Evolutionary conservation across 1,140 invertebrate species (phyloP), one percentile per base, ranked within the genome.

Genomic region (Teleogryllus occipitalis): DNA sequence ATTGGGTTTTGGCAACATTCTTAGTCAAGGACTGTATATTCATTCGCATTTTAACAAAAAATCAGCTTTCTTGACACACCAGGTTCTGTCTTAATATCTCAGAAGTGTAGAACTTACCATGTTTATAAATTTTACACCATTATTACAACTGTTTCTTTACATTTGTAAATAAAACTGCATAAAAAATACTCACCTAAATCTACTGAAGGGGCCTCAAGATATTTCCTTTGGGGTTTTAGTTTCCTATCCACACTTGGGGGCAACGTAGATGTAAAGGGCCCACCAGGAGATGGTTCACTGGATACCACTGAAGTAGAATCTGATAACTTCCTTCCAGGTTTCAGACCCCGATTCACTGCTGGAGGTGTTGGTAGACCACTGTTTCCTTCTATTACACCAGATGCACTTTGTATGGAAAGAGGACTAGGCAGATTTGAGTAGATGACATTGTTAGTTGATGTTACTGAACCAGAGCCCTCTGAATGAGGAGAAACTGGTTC

Each of bases 261-360:
- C 80, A 86, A 85, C n/a, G 84, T 84, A 82, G 78, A 84, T 72
- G 80, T 80, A 22, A 74, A 46, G 7, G 79, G 79, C 6, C 72
- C 46, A 14, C 80, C 79, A 10, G 85, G 85, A 7, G 84, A 85
- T 8, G 84, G 83, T 74, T 85, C 84, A 79, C 82, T 83, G 12
- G 84, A 85, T 8, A 81, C 80, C 4, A 74, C 46, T 74, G 83
- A 83, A 49, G 87, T 82, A 8, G 89, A 90, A 82, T 91, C 90
- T 74, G 90, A 91, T 15, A 87, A 85, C 84, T 89, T 90, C 78
- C 89, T 85, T 82, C 88, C 90, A 21, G 95, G 95, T 84, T 97
- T 97, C 5, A 96, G 87, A 74, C 91, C 91, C 15, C 95, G 88
- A 84, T 96, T 92, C 47, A 95, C 92, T 10, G 88, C 87, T 7